Conservation (phyloP, 2,888 invertebrate species). For the Allophyes oxyacanthae region DNA sequence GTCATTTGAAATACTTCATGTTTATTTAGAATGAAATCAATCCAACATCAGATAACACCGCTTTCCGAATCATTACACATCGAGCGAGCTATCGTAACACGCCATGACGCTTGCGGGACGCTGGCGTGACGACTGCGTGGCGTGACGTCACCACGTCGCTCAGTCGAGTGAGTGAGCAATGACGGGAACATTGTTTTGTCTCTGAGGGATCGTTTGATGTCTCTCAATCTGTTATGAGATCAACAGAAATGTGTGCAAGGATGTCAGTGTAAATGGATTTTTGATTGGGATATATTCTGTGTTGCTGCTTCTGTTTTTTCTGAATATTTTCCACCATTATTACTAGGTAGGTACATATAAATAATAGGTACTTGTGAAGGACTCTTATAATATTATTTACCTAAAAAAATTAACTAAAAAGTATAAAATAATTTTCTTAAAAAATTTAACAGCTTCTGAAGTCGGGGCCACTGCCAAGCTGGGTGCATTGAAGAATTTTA, state of each 20-base stretch:
- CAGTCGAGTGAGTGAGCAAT: slow-evolving; percentile 50
- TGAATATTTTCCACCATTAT: no score
- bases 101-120: slow-evolving; percentile 22
- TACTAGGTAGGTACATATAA: no score
- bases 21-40: slow-evolving; percentile 1
- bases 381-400: no score
- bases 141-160: slow-evolving; percentile 21
- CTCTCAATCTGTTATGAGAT: slow-evolving; percentile 32
- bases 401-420: no score
- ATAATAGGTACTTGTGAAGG: no score
- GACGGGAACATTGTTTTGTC: slow-evolving; percentile 43
- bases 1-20: no score
- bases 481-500: no score
- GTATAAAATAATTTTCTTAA: no score
- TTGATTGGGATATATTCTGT: slow-evolving; percentile 31
- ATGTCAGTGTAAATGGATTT: slow-evolving; percentile 29
- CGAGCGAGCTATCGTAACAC: slow-evolving; percentile 33
- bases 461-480: no score
- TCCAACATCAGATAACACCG: slow-evolving; percentile 10
- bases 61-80: slow-evolving; percentile 38
- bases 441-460: no score
- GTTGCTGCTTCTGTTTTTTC: background rate
- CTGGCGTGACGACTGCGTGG: slow-evolving; percentile 7
- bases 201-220: slow-evolving; percentile 37
- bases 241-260: slow-evolving; percentile 37